phyloP scores from a whole-genome alignment of 2,888 invertebrate genomes.

The Cephus pygmeus region DNA sequence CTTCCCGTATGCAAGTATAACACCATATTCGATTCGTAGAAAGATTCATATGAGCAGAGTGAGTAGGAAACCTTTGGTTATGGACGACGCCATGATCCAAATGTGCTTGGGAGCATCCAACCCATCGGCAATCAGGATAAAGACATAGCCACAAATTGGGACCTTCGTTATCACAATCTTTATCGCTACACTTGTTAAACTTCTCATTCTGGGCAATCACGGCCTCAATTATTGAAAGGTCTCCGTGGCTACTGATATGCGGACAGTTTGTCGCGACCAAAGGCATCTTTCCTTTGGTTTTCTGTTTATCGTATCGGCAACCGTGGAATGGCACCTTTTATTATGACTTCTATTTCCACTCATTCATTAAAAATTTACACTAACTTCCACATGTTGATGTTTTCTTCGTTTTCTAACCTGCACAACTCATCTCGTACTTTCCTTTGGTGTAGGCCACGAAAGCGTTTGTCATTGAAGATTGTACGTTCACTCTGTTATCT shows the following conservation, averaged over 20 bases:
- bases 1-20: slow-evolving; percentile 86
- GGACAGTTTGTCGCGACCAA: slow-evolving; percentile 56
- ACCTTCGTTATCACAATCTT: slow-evolving; percentile 78
- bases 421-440: slow-evolving; percentile 27
- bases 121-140: slow-evolving; percentile 80
- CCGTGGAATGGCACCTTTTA: background rate
- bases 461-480: slow-evolving; percentile 53
- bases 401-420: slow-evolving; percentile 11
- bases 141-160: slow-evolving; percentile 90
- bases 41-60: slow-evolving; percentile 87
- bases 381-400: slow-evolving; percentile 2
- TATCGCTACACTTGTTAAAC: slow-evolving; percentile 72
- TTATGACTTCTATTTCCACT: background rate
- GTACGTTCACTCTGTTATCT: background rate
- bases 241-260: slow-evolving; percentile 54
- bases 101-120: slow-evolving; percentile 86
- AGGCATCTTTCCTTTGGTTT: slow-evolving; percentile 48
- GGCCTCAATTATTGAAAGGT: slow-evolving; percentile 53
- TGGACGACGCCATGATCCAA: slow-evolving; percentile 87
- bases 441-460: slow-evolving; percentile 48
- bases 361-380: background rate
- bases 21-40: slow-evolving; percentile 90
- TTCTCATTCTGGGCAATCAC: slow-evolving; percentile 50
- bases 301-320: background rate
- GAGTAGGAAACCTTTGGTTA: slow-evolving; percentile 76